Percentiles rank a stretch among this genome's conserved stretches.
These are phyloP conservation scores for Eubasilissa regina DNA, from an alignment of 1,140 invertebrate genomes.

Conservation along the genomic window DNA sequence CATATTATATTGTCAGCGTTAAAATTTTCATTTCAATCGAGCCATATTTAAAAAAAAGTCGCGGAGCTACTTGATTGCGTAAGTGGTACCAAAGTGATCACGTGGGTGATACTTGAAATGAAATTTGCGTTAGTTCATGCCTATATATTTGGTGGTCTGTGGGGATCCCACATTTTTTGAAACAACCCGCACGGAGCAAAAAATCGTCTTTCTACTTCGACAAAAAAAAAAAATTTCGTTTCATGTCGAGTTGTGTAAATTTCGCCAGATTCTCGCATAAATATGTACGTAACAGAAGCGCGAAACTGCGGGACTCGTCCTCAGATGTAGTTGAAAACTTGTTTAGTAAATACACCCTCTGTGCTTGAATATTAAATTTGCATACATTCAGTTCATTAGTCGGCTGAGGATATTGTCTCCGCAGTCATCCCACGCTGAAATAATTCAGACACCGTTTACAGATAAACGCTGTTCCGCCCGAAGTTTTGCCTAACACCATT, in stretches of 20 bases:
- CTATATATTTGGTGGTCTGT: too few relatives aligned
- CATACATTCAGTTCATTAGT: constrained; percentile 42
- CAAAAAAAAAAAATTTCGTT: too few relatives aligned
- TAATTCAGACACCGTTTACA: constrained; percentile 5
- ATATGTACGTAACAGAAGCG: not conserved
- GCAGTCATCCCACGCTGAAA: not conserved
- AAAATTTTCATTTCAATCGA: too few relatives aligned
- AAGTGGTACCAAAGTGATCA: too few relatives aligned
- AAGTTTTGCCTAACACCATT: constrained; percentile 17
- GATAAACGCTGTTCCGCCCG: not conserved
- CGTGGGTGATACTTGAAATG: too few relatives aligned
- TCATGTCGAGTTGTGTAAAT: not conserved
- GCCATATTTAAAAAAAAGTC: too few relatives aligned
- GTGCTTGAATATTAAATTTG: constrained; percentile 28
- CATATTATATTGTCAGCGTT: too few relatives aligned
- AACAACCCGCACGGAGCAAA: too few relatives aligned
- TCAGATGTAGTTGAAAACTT: constrained; percentile 24
- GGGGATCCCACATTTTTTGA: too few relatives aligned
- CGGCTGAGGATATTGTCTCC: constrained; percentile 13
- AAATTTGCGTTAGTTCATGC: too few relatives aligned
- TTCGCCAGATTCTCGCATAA: not conserved
- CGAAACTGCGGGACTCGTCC: constrained; percentile 17
- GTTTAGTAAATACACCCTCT: constrained; percentile 41
- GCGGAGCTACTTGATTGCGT: too few relatives aligned
- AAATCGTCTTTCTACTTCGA: too few relatives aligned